Conservation (phyloP, 2,797 vertebrate species). For the Coranthus polyacanthus region DNA sequence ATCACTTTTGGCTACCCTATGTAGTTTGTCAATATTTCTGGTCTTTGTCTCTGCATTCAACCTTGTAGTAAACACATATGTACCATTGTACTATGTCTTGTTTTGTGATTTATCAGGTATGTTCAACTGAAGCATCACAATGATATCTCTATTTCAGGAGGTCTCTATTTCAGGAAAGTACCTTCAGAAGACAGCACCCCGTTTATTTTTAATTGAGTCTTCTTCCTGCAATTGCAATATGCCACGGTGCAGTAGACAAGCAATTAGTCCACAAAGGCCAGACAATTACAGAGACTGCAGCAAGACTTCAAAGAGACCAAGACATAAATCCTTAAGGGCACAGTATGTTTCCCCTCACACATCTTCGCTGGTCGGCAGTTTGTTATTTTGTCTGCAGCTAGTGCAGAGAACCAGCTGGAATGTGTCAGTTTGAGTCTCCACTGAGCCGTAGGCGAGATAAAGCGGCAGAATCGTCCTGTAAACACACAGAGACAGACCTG, state of each 20-base stretch:
- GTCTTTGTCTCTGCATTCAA: no score
- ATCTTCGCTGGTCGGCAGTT: constrained; percentile 55
- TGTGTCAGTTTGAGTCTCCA: constrained; percentile 56
- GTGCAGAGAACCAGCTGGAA: constrained; percentile 61
- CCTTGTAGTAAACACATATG: no score
- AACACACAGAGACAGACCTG: constrained; percentile 46
- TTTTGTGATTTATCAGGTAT: constrained; percentile 28
- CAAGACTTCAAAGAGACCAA: constrained; percentile 74
- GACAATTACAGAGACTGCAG: constrained; percentile 76
- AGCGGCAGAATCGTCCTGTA: constrained; percentile 41
- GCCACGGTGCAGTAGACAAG: constrained; percentile 64
- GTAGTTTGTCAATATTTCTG: no score
- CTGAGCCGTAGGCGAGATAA: constrained; percentile 51
- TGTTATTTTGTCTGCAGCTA: constrained; percentile 63
- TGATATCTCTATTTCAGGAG: constrained; percentile 44
- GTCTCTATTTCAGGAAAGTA: constrained; percentile 44
- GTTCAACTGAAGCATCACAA: constrained; percentile 6
- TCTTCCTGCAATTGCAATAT: constrained; percentile 56
- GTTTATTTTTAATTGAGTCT: constrained; percentile 51
- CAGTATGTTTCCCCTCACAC: constrained; percentile 55
- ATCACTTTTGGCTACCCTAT: no score
- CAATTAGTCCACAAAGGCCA: constrained; percentile 82
- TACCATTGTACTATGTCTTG: not conserved
- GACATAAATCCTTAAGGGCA: constrained; percentile 72
- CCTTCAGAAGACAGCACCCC: constrained; percentile 34